These are phyloP conservation scores for Trachelus stipa DNA, from an alignment of 2,888 invertebrate genomes.

Conservation along the genomic window DNA sequence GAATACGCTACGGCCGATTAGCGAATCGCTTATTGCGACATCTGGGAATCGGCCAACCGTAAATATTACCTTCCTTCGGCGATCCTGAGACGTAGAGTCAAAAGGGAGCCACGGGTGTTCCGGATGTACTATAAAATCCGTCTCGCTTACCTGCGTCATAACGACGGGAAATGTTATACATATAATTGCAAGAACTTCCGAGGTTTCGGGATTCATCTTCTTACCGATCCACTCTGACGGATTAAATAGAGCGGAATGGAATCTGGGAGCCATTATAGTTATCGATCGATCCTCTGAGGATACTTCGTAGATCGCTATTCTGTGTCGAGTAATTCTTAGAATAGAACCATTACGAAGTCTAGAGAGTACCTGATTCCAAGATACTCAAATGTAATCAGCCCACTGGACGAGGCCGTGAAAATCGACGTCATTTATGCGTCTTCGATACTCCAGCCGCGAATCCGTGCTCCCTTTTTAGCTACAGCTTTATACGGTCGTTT, in stretches of 20 bases:
- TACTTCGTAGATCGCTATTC: background rate
- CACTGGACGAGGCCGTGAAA: background rate
- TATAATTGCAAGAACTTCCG: conserved; percentile 50
- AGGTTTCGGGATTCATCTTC: conserved; percentile 36
- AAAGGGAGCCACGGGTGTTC: conserved; percentile 17
- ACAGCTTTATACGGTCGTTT: background rate
- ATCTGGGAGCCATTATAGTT: conserved; percentile 7
- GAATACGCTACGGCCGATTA: background rate
- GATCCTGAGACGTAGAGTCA: background rate
- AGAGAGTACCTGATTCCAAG: background rate
- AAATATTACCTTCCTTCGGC: background rate
- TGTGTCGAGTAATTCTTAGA: background rate
- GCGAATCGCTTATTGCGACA: background rate
- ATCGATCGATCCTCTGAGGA: background rate
- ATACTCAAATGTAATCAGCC: background rate
- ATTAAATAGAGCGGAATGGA: conserved; percentile 44
- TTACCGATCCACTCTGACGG: conserved; percentile 31
- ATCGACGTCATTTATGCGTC: background rate
- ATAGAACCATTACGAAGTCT: background rate
- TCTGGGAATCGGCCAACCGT: background rate
- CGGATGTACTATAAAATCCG: conserved; percentile 61
- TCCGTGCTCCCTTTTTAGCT: background rate
- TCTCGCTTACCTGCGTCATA: conserved; percentile 61
- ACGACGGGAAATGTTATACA: conserved; percentile 58
- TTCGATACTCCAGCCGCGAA: background rate